Conservation (phyloP, 2,113 vertebrate genomes). For the Cynoglossus semilaevis region DNA sequence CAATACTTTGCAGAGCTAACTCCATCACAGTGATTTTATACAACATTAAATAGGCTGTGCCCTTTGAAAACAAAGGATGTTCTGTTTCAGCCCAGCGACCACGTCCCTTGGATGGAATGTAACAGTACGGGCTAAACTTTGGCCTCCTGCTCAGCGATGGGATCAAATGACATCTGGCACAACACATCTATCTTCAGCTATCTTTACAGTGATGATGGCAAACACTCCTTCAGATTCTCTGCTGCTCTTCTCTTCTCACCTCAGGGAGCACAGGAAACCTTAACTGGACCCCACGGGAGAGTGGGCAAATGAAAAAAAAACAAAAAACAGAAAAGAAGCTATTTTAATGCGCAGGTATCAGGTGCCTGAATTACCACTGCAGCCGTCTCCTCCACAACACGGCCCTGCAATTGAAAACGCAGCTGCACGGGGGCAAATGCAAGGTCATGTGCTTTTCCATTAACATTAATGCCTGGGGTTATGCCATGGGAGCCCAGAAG, state of each 20-base stretch:
- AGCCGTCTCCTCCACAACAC: slow-evolving; percentile 34
- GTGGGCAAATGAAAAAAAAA: slow-evolving; percentile 2
- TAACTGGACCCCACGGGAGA: slow-evolving; percentile 19
- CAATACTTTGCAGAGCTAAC: slow-evolving; percentile 79
- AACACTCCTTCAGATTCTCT: slow-evolving; percentile 12
- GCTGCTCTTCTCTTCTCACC: slow-evolving; percentile 10
- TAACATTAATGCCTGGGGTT: slow-evolving; percentile 63
- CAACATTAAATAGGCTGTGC: slow-evolving; percentile 84
- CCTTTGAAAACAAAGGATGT: slow-evolving; percentile 76
- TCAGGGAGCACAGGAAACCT: slow-evolving; percentile 28
- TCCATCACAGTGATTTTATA: slow-evolving; percentile 88
- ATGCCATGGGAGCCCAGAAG: slow-evolving; percentile 51
- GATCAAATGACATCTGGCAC: slow-evolving; percentile 43
- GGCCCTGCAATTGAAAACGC: slow-evolving; percentile 58
- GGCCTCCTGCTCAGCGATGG: slow-evolving; percentile 72
- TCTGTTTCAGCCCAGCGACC: slow-evolving; percentile 78
- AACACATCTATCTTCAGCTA: slow-evolving; percentile 3
- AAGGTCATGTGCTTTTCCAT: slow-evolving; percentile 66
- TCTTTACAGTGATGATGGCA: slow-evolving; percentile 17
- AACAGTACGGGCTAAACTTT: slow-evolving; percentile 24
- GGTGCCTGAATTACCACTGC: slow-evolving; percentile 36
- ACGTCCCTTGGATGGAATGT: slow-evolving; percentile 77
- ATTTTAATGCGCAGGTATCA: slow-evolving; percentile 50
- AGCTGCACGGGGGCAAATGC: slow-evolving; percentile 51
- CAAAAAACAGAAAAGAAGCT: slow-evolving; percentile 14